A percentile compares a stretch with the other conserved stretches of the same genome.
These are phyloP conservation scores for Cheilosia variabilis DNA, from an alignment of 2,888 invertebrate genomes.

Conservation along the genomic window DNA sequence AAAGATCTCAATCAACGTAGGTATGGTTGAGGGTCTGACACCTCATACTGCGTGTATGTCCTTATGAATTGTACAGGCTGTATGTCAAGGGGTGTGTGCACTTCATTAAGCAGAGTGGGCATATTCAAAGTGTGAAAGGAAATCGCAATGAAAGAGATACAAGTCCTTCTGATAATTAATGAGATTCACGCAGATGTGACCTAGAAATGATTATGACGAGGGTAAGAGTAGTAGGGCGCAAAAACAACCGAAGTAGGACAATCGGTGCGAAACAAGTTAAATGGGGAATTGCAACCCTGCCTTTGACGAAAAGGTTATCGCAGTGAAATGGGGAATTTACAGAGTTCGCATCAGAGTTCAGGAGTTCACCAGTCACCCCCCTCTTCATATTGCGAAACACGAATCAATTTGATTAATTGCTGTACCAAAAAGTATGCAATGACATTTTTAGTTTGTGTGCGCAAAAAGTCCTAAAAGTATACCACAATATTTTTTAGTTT, in stretches of 20 bases:
- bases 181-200: conserved; percentile 15
- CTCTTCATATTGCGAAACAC: too few relatives aligned
- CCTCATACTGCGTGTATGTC: background rate
- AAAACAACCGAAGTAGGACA: background rate
- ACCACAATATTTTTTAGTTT: too few relatives aligned
- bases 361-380: too few relatives aligned
- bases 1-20: conserved; percentile 28
- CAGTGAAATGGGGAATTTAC: too few relatives aligned
- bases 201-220: background rate
- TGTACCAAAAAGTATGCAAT: too few relatives aligned
- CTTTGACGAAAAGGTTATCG: too few relatives aligned
- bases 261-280: too few relatives aligned
- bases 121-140: conserved; percentile 6
- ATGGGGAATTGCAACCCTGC: too few relatives aligned
- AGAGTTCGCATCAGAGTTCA: too few relatives aligned
- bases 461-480: too few relatives aligned
- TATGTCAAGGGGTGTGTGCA: conserved; percentile 2
- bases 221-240: background rate
- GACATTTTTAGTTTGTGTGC: too few relatives aligned
- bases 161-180: conserved; percentile 26
- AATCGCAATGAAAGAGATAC: background rate
- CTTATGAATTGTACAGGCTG: background rate
- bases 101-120: background rate
- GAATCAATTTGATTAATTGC: too few relatives aligned
- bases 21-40: background rate